phyloP scores from a whole-genome alignment of 2,888 invertebrate species.

The Hedya salicella region DNA sequence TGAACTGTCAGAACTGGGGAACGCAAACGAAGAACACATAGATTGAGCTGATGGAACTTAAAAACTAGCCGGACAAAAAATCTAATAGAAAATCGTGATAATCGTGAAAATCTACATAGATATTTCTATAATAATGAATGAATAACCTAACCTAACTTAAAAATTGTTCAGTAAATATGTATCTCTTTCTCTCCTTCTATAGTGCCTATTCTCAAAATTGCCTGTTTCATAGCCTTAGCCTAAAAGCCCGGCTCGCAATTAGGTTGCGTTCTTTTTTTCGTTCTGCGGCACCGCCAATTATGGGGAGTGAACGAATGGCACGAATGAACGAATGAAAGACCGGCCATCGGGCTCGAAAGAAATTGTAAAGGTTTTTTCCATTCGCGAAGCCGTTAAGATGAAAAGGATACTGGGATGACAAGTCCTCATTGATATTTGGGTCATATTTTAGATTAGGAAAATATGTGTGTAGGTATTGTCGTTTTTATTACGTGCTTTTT shows the following conservation, averaged over 20 bases:
- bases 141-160: no score
- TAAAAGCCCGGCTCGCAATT: constrained; percentile 70
- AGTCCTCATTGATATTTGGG: constrained; percentile 22
- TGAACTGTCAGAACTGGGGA: no score
- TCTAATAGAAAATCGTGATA: no score
- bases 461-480: constrained; percentile 1
- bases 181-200: not conserved
- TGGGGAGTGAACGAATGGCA: constrained; percentile 55
- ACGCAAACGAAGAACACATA: no score
- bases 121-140: no score
- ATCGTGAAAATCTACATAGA: no score
- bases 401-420: constrained; percentile 35
- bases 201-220: constrained; percentile 35
- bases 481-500: not conserved
- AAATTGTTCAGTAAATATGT: no score
- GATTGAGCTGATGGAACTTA: no score
- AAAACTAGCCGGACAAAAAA: no score
- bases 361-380: constrained; percentile 64
- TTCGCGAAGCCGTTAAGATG: constrained; percentile 50
- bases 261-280: constrained; percentile 64
- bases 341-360: constrained; percentile 52
- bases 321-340: constrained; percentile 53
- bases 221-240: constrained; percentile 54
- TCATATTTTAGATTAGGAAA: constrained; percentile 9
- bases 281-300: constrained; percentile 49